Percentiles rank a stretch among this genome's conserved stretches.
Evolutionary conservation across 2,797 vertebrate species (phyloP).

Genomic region (Acrocephalus scirpaceus): DNA sequence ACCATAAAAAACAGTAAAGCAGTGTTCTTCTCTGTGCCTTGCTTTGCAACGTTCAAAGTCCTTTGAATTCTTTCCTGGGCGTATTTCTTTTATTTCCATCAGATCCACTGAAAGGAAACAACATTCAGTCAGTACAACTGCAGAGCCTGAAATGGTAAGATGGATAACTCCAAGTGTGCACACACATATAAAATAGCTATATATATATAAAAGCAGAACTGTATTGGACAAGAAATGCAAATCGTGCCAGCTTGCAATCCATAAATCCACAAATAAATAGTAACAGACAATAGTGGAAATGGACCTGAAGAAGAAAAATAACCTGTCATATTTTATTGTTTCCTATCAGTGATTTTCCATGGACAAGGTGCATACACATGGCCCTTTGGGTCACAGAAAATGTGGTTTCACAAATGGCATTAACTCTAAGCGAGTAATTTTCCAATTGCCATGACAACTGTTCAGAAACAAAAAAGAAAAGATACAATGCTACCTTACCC

Average conservation of each 20-base stretch:
- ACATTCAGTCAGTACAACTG: slow-evolving; percentile 2
- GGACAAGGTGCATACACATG: neutral
- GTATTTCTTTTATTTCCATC: slow-evolving; percentile 92
- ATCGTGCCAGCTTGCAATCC: neutral
- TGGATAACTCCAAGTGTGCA: neutral
- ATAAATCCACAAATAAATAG: neutral
- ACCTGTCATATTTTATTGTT: neutral
- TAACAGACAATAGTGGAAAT: neutral
- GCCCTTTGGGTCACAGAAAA: neutral
- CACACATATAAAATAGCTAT: neutral
- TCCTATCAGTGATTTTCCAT: neutral
- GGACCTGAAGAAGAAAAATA: neutral
- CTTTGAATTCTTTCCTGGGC: slow-evolving; percentile 90
- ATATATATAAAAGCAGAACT: neutral
- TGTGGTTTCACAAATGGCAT: neutral
- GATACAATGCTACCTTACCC: neutral
- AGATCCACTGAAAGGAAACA: slow-evolving; percentile 87
- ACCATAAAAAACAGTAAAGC: slow-evolving; percentile 93
- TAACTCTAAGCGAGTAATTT: neutral
- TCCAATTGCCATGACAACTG: neutral
- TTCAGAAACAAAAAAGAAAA: neutral
- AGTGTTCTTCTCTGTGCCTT: slow-evolving; percentile 79
- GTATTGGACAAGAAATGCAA: neutral
- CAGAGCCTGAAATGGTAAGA: neutral
- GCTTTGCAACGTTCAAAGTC: slow-evolving; percentile 94